Evolutionary conservation across 64 coral and sea anemone genomes (phyloP).

Genomic region (Pocillopora damicornis): DNA sequence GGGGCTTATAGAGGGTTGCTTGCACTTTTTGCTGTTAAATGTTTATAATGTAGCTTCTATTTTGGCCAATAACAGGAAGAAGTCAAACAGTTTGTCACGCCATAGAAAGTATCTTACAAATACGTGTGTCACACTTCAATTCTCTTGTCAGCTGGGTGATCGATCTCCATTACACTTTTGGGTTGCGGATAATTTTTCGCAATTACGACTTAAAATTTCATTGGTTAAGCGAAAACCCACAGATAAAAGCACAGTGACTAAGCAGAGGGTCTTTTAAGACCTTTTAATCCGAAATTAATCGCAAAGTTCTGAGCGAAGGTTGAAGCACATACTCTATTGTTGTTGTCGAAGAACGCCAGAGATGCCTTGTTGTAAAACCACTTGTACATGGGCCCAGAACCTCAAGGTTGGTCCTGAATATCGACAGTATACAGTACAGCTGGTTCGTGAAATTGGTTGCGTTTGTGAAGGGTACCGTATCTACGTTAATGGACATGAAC

Average conservation of each 20-base stretch:
- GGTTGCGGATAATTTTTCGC: not conserved
- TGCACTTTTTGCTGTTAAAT: too few species aligned
- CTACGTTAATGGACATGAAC: constrained; percentile 69
- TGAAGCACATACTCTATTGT: not conserved
- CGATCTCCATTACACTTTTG: not conserved
- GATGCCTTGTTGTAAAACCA: constrained; percentile 82
- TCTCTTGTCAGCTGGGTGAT: not conserved
- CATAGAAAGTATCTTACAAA: not conserved
- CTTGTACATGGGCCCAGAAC: constrained; percentile 76
- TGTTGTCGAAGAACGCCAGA: not conserved
- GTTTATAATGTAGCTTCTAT: too few species aligned
- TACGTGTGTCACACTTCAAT: not conserved
- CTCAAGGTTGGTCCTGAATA: constrained; percentile 64
- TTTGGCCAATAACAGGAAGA: too few species aligned
- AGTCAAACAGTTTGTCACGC: too few species aligned
- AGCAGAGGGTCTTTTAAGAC: not conserved
- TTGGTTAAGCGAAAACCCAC: constrained; percentile 4
- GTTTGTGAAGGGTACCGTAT: constrained; percentile 71
- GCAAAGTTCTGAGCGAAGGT: not conserved
- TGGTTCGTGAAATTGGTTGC: constrained; percentile 59
- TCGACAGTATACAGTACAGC: constrained; percentile 76
- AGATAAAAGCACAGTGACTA: not conserved
- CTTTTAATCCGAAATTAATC: not conserved
- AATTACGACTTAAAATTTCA: not conserved
- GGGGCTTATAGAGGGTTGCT: too few species aligned